Evolutionary conservation across 2,888 invertebrate species (phyloP).

Genomic region (Electrophaes corylata): DNA sequence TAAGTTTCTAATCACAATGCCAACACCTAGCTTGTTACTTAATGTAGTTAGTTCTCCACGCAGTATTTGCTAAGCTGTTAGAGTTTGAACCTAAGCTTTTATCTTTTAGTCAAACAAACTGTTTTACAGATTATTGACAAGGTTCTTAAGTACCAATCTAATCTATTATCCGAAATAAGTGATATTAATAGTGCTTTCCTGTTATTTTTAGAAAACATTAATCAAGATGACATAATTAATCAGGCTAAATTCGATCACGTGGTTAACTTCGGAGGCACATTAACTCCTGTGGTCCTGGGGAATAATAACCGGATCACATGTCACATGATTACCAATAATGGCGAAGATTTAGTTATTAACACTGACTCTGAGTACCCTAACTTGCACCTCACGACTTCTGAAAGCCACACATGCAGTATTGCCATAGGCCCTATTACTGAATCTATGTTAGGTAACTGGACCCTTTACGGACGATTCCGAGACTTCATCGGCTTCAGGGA

Average conservation of each 20-base stretch:
- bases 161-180: neutral
- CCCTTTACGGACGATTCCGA: constrained; percentile 48
- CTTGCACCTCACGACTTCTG: constrained; percentile 39
- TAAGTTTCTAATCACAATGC: constrained; percentile 40
- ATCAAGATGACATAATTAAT: constrained; percentile 7
- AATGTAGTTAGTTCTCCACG: neutral
- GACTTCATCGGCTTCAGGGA: constrained; percentile 37
- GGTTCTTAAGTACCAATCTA: too few species aligned
- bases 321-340: constrained; percentile 55
- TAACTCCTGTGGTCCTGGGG: constrained; percentile 45
- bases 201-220: constrained; percentile 40
- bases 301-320: constrained; percentile 41
- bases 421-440: constrained; percentile 47
- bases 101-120: neutral
- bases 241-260: constrained; percentile 40
- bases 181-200: neutral
- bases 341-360: constrained; percentile 47
- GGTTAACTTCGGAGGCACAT: constrained; percentile 48
- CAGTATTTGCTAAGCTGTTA: constrained; percentile 6
- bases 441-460: constrained; percentile 51
- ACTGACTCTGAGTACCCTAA: constrained; percentile 45
- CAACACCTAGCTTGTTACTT: neutral
- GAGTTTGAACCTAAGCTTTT: neutral
- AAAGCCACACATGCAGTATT: constrained; percentile 44
- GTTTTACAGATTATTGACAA: neutral